phyloP scores from a whole-genome alignment of 2,888 invertebrate genomes.

The Epirrita christyi region DNA sequence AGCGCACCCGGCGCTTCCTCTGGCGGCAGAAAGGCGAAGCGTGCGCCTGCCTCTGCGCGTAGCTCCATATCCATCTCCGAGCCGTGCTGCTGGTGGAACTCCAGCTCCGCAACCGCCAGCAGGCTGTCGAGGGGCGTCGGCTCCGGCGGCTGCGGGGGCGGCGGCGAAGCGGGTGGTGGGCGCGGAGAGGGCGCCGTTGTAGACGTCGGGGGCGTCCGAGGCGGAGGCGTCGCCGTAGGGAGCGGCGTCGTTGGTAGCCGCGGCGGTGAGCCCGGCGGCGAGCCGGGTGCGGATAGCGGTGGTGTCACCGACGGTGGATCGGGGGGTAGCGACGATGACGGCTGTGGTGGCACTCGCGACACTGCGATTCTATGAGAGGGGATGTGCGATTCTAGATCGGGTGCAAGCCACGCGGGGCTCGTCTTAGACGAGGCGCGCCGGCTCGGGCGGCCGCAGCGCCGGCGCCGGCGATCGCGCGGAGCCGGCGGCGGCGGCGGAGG shows the following conservation, averaged over 20 bases:
- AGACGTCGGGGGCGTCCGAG: slow-evolving; percentile 39
- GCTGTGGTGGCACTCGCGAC: slow-evolving; percentile 55
- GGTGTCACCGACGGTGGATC: neutral
- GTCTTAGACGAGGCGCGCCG: slow-evolving; percentile 46
- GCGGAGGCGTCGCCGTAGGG: slow-evolving; percentile 41
- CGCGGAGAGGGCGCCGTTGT: slow-evolving; percentile 45
- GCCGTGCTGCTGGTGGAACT: slow-evolving; percentile 85
- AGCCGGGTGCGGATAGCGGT: no score
- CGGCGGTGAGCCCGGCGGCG: slow-evolving; percentile 13
- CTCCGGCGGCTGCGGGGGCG: slow-evolving; percentile 57
- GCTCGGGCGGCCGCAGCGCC: slow-evolving; percentile 41
- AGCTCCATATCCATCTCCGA: slow-evolving; percentile 63
- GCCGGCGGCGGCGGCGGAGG: slow-evolving; percentile 45
- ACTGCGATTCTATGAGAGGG: slow-evolving; percentile 86
- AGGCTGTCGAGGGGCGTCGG: slow-evolving; percentile 86
- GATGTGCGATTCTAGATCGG: slow-evolving; percentile 86
- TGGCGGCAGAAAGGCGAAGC: slow-evolving; percentile 66
- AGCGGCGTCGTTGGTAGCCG: slow-evolving; percentile 25
- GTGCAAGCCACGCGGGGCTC: slow-evolving; percentile 64
- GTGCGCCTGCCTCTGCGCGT: slow-evolving; percentile 41
- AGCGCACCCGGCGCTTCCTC: slow-evolving; percentile 71
- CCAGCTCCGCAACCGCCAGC: slow-evolving; percentile 87
- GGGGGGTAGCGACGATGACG: slow-evolving; percentile 39
- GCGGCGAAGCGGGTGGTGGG: slow-evolving; percentile 42
- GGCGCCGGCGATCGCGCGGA: slow-evolving; percentile 31